Base-by-base conservation (phyloP, 2,888 invertebrate species). In the Catonia carolina region DNA sequence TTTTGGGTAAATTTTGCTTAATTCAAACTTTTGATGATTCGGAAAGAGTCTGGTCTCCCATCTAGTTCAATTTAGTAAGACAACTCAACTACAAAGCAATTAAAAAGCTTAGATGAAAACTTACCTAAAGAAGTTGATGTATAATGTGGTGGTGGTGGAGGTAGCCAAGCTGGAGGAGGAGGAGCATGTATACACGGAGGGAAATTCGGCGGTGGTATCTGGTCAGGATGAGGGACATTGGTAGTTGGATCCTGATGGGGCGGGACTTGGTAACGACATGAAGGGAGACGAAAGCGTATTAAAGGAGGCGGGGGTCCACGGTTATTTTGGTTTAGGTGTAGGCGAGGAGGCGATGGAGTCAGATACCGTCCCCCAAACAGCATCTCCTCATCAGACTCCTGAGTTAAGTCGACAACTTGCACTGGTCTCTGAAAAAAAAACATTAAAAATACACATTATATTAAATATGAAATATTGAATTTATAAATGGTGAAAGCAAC, bases 331-430 rank as follows among this genome's bases (percentile, higher is more conserved):
- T 54, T 53, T 51, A 17, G 59, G 50, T 36, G 42, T 33, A 48
- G 63, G 27, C 36, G 57, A 15, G 50, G 48, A 15, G 55, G 62
- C 14, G 58, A 58, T 7, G 51, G 57, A 17, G 55, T 58, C 2
- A 49, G 56, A 15, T 48, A 42, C 14, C 53, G 52, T 7, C 60
- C 56, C 17, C 57, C 59, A 47, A 54, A 59, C 35, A 60, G 53
- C 60, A 64, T 58, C 62, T 80, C 80, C 63, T 80, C 80, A 63
- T 77, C 76, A 4, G 76, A 75, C 62, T 81, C 81, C 49, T 75
- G 75, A 2, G 81, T 81, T 61, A 81, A 69, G 69, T 82, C 81
- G 59, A 82, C 77, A 15, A 77, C 72, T 52, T 74, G 70, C 52
- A 80, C 78, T 27, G 78, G 76, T 61, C 75, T 74, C 35, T 74